Evolutionary conservation across 2,113 vertebrate species (phyloP), one percentile per base, ranked within the genome.

Genomic region (Poicephalus meyeri): DNA sequence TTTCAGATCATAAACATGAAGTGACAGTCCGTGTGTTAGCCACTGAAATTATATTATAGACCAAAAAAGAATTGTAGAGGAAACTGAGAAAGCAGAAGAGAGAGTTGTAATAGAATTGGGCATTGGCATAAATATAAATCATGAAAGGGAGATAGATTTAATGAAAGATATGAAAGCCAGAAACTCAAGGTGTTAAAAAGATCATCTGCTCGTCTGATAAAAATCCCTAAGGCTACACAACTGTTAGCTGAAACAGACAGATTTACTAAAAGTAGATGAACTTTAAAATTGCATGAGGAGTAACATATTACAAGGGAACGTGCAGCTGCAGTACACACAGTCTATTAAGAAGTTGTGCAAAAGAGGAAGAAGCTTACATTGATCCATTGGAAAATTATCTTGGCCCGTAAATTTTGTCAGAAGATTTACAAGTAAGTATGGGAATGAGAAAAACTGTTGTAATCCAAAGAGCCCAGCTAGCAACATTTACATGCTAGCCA

Each of bases 1-100:
- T 93, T 92, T 84, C 58, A 15, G 56, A 60, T 97, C 25, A 21
- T 89, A 97, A 97, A 96, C 94, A 76, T 33, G 29, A 97, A 96
- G 80, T 92, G 94, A 91, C 82, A 95, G 93, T 56, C 91, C 78
- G 24, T 68, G 95, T 84, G 86, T 95, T 86, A 71, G 80, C 42
- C 83, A 44, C 89, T 52, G 70, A 91, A 95, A 92, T 76, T 13
- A n/a, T 80, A 91, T 96, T 95, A 89, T 37, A 64, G 61, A 76
- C 70, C 37, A 49, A 89, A 80, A 95, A 94, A 93, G 86, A 88
- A 91, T 69, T 85, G 56, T 58, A 60, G 86, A 88, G 93, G 68
- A 96, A 97, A 92, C 55, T 81, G 93, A 89, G 86, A 94, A 79
- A 78, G 68, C 56, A 47, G 71, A 63, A 77, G 79, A 78, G 78